phyloP scores from a whole-genome alignment of 2,113 vertebrate species.

The Anhinga rufa region DNA sequence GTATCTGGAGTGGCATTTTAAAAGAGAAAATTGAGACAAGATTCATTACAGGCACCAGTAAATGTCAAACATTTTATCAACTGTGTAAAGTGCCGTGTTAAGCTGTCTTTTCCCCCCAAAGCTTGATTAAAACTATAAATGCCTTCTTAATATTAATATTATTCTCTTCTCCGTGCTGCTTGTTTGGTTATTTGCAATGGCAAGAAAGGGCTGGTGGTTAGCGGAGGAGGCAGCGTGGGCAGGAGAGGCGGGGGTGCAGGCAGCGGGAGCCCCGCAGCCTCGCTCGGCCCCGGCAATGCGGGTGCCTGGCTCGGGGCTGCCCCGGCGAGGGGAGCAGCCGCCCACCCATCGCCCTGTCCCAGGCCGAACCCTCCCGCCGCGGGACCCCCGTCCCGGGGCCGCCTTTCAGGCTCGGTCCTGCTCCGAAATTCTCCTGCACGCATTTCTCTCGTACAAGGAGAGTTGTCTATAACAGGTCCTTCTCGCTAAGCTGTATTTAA shows the following conservation, averaged over 20 bases:
- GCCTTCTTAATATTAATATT: slow-evolving; percentile 63
- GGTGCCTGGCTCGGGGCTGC: background rate
- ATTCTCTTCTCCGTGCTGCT: background rate
- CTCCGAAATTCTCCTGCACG: background rate
- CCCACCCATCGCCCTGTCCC: background rate
- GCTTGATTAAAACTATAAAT: slow-evolving; percentile 65
- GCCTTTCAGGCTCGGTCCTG: background rate
- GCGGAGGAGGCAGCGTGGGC: background rate
- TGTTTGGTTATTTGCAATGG: background rate
- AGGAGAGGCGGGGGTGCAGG: background rate
- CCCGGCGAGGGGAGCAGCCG: no score
- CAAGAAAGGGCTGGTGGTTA: background rate
- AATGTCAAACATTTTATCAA: slow-evolving; percentile 73
- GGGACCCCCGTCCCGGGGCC: rapidly evolving
- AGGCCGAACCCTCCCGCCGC: background rate
- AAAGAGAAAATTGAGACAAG: slow-evolving; percentile 59
- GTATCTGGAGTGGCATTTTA: slow-evolving; percentile 71
- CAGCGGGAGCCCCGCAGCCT: rapidly evolving
- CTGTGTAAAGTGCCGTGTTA: slow-evolving; percentile 48
- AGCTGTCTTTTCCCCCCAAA: slow-evolving; percentile 49
- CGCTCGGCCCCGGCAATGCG: rapidly evolving
- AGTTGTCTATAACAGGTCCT: background rate
- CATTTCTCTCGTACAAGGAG: background rate
- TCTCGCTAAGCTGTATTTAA: slow-evolving; percentile 6
- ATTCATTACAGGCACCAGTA: slow-evolving; percentile 49